Evolutionary conservation across 2,113 vertebrate genomes (phyloP).

Genomic region (Oncorhynchus tshawytscha): DNA sequence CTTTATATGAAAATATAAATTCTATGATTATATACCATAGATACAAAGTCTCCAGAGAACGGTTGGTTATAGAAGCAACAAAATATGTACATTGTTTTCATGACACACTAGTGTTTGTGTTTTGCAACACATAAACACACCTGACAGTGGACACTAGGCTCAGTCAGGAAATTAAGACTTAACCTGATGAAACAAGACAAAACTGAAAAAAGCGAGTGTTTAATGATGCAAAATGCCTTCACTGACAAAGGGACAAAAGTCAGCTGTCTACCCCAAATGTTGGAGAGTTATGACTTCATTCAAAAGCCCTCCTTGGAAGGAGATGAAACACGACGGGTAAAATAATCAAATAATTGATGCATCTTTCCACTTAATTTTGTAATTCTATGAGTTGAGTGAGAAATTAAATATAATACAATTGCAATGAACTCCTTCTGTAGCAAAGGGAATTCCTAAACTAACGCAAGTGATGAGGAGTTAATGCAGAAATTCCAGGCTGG

Average conservation of each 20-base stretch:
- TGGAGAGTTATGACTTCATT: conserved; percentile 83
- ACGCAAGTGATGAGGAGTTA: neutral
- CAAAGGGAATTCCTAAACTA: neutral
- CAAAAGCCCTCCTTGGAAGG: conserved; percentile 81
- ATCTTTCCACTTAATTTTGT: neutral
- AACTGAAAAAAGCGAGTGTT: conserved; percentile 69
- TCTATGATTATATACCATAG: conserved; percentile 86
- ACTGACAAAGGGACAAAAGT: conserved; percentile 62
- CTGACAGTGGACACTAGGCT: too few species aligned
- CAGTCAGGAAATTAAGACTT: conserved; percentile 31
- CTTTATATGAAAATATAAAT: conserved; percentile 92
- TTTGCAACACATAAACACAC: conserved; percentile 14
- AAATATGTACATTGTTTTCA: conserved; percentile 85
- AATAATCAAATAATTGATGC: neutral
- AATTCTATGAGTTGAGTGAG: too few species aligned
- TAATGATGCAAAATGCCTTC: conserved; percentile 42
- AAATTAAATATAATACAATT: conserved; percentile 2
- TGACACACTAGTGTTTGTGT: conserved; percentile 69
- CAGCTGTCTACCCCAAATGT: conserved; percentile 82
- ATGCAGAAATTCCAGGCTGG: conserved; percentile 24
- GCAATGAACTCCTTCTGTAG: neutral
- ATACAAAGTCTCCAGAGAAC: conserved; percentile 85
- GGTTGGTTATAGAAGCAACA: conserved; percentile 79
- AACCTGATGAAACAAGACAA: neutral
- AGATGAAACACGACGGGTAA: conserved; percentile 57